Evolutionary conservation across 1,140 invertebrate species (phyloP).

Genomic region (Frieseomelitta varia): DNA sequence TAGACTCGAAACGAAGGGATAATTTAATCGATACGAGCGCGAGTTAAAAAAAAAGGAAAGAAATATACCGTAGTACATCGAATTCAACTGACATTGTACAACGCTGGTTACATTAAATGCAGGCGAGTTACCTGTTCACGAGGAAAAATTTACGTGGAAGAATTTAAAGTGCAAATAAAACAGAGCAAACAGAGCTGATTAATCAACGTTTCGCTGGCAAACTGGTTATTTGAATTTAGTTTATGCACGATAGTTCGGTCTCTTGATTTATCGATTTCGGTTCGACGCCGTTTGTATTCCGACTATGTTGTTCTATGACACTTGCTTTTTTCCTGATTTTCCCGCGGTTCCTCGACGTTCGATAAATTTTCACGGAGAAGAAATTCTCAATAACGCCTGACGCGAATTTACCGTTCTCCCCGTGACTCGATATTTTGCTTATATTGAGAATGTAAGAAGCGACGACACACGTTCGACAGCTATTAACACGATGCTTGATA

Average conservation of each 20-base stretch:
- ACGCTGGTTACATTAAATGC: background rate
- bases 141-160: no score
- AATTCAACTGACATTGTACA: background rate
- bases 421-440: conserved; percentile 81
- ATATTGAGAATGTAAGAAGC: conserved; percentile 83
- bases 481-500: conserved; percentile 80
- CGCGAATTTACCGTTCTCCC: conserved; percentile 80
- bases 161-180: conserved; percentile 11
- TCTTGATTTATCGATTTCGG: background rate
- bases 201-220: conserved; percentile 28
- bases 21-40: background rate
- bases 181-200: background rate
- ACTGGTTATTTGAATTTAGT: conserved; percentile 16
- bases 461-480: conserved; percentile 78
- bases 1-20: background rate
- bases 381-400: background rate
- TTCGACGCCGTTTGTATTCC: accelerated
- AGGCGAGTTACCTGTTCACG: background rate
- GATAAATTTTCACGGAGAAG: background rate
- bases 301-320: no score
- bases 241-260: background rate
- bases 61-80: background rate
- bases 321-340: background rate
- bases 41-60: no score
- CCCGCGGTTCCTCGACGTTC: background rate